Percentiles rank a stretch among this genome's conserved stretches.
phyloP scores from a whole-genome alignment of 2,797 vertebrate genomes.

The Pseudochaenichthys georgianus region DNA sequence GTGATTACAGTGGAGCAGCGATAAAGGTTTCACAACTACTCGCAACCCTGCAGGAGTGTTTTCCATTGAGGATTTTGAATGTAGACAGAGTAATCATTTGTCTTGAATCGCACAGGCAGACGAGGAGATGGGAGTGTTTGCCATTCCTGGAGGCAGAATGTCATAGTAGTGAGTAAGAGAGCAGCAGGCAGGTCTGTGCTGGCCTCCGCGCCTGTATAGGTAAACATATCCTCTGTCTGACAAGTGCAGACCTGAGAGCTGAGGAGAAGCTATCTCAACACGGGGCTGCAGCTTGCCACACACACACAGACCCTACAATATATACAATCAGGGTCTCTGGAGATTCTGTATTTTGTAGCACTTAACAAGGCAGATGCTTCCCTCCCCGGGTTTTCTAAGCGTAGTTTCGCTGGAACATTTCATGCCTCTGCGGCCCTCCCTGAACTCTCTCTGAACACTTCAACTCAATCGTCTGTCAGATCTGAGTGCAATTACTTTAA shows the following conservation, averaged over 20 bases:
- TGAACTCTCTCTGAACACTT: conserved; percentile 51
- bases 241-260: conserved; percentile 80
- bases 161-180: conserved; percentile 81
- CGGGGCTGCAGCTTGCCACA: conserved; percentile 40
- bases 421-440: conserved; percentile 39
- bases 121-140: conserved; percentile 70
- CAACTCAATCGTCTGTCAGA: conserved; percentile 65
- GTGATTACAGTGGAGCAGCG: conserved; percentile 60
- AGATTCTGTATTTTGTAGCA: conserved; percentile 45
- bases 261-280: conserved; percentile 57
- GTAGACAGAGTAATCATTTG: conserved; percentile 69
- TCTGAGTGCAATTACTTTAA: conserved; percentile 75
- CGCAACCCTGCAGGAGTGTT: conserved; percentile 45
- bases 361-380: conserved; percentile 53
- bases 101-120: conserved; percentile 51
- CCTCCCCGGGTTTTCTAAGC: conserved; percentile 25
- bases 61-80: conserved; percentile 70
- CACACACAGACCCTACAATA: conserved; percentile 48
- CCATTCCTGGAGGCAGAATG: conserved; percentile 78
- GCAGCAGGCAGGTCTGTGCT: conserved; percentile 79
- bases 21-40: conserved; percentile 61
- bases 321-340: conserved; percentile 13
- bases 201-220: conserved; percentile 69
- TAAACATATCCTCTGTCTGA: conserved; percentile 81
- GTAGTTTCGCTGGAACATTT: conserved; percentile 31